A percentile compares a stretch with the other conserved stretches of the same genome.
Evolutionary conservation across 92 coral and sea anemone species (phyloP).

Genomic region (Actinernus sp.): DNA sequence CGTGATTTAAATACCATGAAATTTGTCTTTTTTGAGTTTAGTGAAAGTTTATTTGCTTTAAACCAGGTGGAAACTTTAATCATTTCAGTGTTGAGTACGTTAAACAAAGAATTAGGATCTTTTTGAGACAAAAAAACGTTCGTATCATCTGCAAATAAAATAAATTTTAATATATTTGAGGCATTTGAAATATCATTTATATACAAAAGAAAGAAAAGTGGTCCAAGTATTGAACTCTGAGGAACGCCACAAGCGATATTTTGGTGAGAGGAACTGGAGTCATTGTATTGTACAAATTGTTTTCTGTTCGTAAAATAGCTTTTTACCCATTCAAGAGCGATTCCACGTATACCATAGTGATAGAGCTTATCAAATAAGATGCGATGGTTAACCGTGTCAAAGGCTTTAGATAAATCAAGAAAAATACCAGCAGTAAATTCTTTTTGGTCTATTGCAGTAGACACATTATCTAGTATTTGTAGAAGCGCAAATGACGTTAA

Average conservation of each 20-base stretch:
- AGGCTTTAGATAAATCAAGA: constrained; percentile 50
- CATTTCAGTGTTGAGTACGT: constrained; percentile 7
- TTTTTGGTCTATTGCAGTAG: constrained; percentile 28
- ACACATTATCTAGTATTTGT: constrained; percentile 19
- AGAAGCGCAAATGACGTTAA: constrained; percentile 39
- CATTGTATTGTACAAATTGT: constrained; percentile 36
- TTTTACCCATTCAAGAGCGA: constrained; percentile 38
- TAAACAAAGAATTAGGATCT: constrained; percentile 4
- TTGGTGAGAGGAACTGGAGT: constrained; percentile 5
- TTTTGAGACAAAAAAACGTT: constrained; percentile 5
- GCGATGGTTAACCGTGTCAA: constrained; percentile 17
- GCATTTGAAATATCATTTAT: constrained; percentile 10
- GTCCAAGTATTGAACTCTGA: constrained; percentile 25
- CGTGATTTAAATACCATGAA: constrained; percentile 26
- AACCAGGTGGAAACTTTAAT: constrained; percentile 25
- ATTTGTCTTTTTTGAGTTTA: constrained; percentile 15
- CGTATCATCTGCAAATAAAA: constrained; percentile 6
- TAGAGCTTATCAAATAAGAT: constrained; percentile 28
- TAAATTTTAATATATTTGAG: neutral
- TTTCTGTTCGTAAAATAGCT: constrained; percentile 29
- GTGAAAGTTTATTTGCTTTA: constrained; percentile 30
- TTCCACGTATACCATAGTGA: constrained; percentile 53
- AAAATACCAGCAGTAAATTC: constrained; percentile 26
- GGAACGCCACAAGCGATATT: constrained; percentile 22
- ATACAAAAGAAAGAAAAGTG: constrained; percentile 12